Conservation (phyloP, 2,797 vertebrate genomes). For the Microchirus variegatus region DNA sequence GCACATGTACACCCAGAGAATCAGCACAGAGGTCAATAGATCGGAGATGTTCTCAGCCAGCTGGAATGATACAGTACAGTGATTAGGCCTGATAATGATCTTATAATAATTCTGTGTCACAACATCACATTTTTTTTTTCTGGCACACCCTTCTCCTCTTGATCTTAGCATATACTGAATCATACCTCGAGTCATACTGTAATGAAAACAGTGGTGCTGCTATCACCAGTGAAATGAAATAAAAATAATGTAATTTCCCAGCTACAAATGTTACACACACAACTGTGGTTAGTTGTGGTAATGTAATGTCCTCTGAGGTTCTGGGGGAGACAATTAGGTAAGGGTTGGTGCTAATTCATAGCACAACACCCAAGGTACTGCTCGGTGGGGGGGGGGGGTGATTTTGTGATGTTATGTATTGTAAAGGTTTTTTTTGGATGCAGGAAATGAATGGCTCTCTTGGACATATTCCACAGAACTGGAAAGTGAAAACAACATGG, state of each 20-base stretch:
- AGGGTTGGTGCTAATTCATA: too few species aligned
- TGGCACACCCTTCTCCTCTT: neutral
- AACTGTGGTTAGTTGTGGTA: neutral
- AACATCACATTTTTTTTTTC: neutral
- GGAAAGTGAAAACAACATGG: too few species aligned
- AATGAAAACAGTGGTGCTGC: neutral
- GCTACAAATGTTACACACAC: neutral
- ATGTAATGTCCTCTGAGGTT: neutral
- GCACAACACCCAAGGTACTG: too few species aligned
- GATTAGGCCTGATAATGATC: conserved; percentile 29
- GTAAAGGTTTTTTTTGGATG: too few species aligned
- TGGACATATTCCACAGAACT: too few species aligned
- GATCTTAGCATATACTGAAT: neutral
- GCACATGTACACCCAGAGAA: conserved; percentile 9
- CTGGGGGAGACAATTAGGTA: neutral
- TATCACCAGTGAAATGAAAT: neutral
- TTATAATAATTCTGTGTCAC: conserved; percentile 21
- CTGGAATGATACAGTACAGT: conserved; percentile 14
- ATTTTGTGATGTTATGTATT: too few species aligned
- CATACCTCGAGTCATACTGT: neutral
- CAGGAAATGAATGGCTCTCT: too few species aligned
- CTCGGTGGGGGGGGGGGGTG: too few species aligned
- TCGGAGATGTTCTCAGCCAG: conserved; percentile 36
- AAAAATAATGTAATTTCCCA: neutral
- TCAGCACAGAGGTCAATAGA: conserved; percentile 37